Base-by-base conservation (phyloP, 2,113 vertebrate species). In the Origma solitaria region DNA sequence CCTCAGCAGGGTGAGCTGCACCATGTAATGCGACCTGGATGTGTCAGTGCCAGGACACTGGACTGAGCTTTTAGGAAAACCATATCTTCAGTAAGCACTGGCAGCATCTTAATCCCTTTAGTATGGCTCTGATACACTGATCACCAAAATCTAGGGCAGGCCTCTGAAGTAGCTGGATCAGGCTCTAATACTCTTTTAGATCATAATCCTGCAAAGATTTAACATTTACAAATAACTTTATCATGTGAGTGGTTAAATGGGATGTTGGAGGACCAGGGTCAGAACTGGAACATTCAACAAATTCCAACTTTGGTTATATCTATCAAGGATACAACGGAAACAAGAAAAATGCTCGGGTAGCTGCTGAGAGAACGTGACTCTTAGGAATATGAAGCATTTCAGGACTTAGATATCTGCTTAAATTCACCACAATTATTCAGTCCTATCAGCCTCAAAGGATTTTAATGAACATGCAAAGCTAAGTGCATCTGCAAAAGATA, bases 211-310 rank as follows among this genome's bases (percentile, higher is more conserved):
- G 44, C 37, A 58, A 81, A 92, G 93, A 84, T 72, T 84, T 95
- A 95, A 88, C 84, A 69, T 88, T 94, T 96, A 84, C 72, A 93
- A 95, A 92, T 90, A 86, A 92, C 80, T 92, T 94, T 76, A 76
- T 93, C 94, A 96, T 93, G 88, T 92, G 88, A 95, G 88, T 82
- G 71, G 64, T 90, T 90, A 92, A 93, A 77, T 40, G 75, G 85
- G 92, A 42, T 83, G 88, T 81, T 71, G 33, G 69, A 93, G 33
- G 82, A 65, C 40, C 80, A 79, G 45, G 61, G 65, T 53, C 82
- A 93, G n/a, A 81, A 38, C 42, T 58, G 31, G 76, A 84, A 86
- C 61, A 40, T 68, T 73, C 61, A 85, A 33, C n/a, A 10, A 25
- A 89, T 89, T 80, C 87, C 79, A 79, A 3, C 37, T 93, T 79